Evolutionary conservation across 2,797 vertebrate genomes (phyloP), one percentile per base, ranked within the genome.

Genomic region (Eospalax fontanierii): DNA sequence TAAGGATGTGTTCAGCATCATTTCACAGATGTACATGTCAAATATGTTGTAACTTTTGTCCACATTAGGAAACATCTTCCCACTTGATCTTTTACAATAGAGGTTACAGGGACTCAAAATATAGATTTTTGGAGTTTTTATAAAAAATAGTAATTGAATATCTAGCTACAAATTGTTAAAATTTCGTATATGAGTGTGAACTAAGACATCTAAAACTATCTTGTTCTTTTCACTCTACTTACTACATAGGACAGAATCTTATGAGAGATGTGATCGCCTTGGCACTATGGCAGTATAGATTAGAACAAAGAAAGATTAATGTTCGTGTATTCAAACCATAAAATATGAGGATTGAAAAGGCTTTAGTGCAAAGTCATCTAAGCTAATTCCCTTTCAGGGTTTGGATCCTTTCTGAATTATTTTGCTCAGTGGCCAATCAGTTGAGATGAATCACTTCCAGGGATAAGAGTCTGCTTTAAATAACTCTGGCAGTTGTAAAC

Each of bases 111-210:
- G 38, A 30, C 19, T 74, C 81, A 91, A 87, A 74, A 59, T 73
- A n/a, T 63, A 0, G 59, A 28, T 40, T 80, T 89, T 86, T 35
- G 63, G 26, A 43, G 43, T 66, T 91, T 63, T 54, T 54, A 35
- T 82, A 66, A 87, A 83, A 68, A 91, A 65, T 75, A 35, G 93
- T 96, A 57, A 38, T 61, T 88, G 65, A 91, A 86, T 33, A 57
- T 80, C 71, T 16, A 54, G 24, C 57, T 76, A 65, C 10, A 91
- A 30, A 70, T 84, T 35, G 9, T 38, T 65, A 82, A 21, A 40
- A 46, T 21, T 19, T 71, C 26, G 8, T 71, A 33, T 87, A 26
- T 66, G 14, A 59, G 15, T 91, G 50, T 78, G 57, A 24, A 87
- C 10, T 89, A 80, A 79, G 90, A 26, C 54, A 24, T 28, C 68